Percentiles rank a stretch among this genome's conserved stretches.
Evolutionary conservation across 2,113 vertebrate genomes (phyloP).

Genomic region (Candoia aspera): DNA sequence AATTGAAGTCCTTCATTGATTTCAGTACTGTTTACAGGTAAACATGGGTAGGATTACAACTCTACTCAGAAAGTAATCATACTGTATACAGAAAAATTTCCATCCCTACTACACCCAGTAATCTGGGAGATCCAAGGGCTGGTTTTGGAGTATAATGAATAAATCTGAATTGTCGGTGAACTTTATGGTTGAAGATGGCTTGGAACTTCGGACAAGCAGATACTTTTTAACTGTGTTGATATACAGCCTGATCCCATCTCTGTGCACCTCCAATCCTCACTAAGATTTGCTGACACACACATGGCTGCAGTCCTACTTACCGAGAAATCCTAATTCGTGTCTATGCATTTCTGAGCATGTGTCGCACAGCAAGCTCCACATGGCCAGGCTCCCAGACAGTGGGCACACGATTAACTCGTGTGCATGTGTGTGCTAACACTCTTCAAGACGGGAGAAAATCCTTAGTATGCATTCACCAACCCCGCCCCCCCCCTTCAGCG

Average conservation of each 20-base stretch:
- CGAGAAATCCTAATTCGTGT: not conserved
- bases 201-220: not conserved
- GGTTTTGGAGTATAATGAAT: not conserved
- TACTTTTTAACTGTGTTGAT: not conserved
- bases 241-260: not conserved
- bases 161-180: not conserved
- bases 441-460: not conserved
- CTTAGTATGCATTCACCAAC: not conserved
- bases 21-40: not conserved
- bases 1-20: not conserved
- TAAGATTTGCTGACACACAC: not conserved
- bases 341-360: not conserved
- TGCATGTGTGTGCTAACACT: not conserved
- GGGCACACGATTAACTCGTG: not conserved
- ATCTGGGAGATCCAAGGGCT: not conserved
- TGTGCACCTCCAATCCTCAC: not conserved
- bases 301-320: not conserved
- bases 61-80: not conserved
- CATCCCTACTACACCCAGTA: not conserved
- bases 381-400: not conserved
- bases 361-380: not conserved
- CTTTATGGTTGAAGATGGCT: not conserved
- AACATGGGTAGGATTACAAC: not conserved
- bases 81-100: not conserved
- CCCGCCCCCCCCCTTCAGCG: too few species aligned